Percentiles rank a stretch among this genome's conserved stretches.
These are phyloP conservation scores for Drosophila prolongata DNA, from an alignment of 2,888 invertebrate genomes.

Conservation along the genomic window DNA sequence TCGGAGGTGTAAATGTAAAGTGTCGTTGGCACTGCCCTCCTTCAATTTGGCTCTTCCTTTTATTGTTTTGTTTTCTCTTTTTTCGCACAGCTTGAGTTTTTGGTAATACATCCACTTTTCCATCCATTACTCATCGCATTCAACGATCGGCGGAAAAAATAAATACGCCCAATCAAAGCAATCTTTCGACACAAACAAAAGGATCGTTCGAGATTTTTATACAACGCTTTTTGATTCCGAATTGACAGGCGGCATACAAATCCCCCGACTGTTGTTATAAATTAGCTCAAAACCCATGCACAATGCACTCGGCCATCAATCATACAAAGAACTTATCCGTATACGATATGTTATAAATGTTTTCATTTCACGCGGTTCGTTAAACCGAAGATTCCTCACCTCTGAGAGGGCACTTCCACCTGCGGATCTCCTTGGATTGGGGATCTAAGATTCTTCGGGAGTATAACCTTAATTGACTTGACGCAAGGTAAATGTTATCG, in stretches of 20 bases:
- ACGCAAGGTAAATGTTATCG: constrained; percentile 60
- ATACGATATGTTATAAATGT: constrained; percentile 40
- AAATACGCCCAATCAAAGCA: constrained; percentile 75
- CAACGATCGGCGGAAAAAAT: constrained; percentile 62
- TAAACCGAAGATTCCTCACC: constrained; percentile 48
- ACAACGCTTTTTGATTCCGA: constrained; percentile 68
- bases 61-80: constrained; percentile 20
- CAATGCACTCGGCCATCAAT: constrained; percentile 75
- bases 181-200: constrained; percentile 64
- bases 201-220: constrained; percentile 67
- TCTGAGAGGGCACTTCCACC: constrained; percentile 23
- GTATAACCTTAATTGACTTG: constrained; percentile 73
- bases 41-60: constrained; percentile 37
- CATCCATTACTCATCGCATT: constrained; percentile 77
- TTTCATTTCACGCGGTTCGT: constrained; percentile 58
- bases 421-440: constrained; percentile 16
- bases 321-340: constrained; percentile 27
- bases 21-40: constrained; percentile 59
- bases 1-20: constrained; percentile 81
- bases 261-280: constrained; percentile 73
- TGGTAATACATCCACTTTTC: constrained; percentile 60
- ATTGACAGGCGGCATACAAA: constrained; percentile 80
- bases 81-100: constrained; percentile 74
- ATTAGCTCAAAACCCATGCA: constrained; percentile 73
- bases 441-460: constrained; percentile 20